Conservation (phyloP, 2,797 vertebrate genomes). For the Pangasius sanitwongsei region DNA sequence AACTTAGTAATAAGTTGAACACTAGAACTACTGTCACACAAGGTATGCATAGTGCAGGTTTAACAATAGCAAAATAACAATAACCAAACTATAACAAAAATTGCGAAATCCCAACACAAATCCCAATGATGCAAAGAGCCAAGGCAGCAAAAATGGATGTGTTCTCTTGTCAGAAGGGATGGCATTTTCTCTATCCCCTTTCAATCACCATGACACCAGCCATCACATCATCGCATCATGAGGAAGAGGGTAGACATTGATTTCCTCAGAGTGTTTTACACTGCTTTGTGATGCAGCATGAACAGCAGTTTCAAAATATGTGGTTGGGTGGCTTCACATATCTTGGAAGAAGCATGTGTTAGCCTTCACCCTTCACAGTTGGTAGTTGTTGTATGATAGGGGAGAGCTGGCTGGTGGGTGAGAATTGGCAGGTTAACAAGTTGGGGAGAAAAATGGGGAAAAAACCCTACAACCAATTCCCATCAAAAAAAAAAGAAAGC, state of each 20-base stretch:
- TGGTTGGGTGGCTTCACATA: neutral
- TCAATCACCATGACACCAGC: neutral
- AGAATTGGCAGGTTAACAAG: neutral
- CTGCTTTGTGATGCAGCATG: neutral
- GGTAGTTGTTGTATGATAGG: neutral
- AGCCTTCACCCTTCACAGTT: neutral
- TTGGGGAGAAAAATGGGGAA: neutral
- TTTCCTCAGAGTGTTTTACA: neutral
- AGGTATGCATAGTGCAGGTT: neutral
- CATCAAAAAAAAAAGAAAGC: neutral
- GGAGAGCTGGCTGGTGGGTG: neutral
- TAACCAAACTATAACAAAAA: neutral
- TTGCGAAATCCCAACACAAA: neutral
- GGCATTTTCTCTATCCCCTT: no score
- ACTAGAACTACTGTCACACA: no score
- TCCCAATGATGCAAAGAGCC: neutral
- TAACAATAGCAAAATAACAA: neutral
- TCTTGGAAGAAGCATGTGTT: neutral
- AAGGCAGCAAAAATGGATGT: neutral
- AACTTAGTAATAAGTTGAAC: neutral
- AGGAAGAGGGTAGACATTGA: neutral
- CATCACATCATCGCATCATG: neutral
- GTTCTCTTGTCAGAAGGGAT: no score
- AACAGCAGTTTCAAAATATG: neutral
- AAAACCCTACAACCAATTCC: neutral